A percentile compares a stretch with the other conserved stretches of the same genome.
These are phyloP conservation scores for Patagioenas fasciata DNA, from an alignment of 2,113 vertebrate species.

Conservation along the genomic window DNA sequence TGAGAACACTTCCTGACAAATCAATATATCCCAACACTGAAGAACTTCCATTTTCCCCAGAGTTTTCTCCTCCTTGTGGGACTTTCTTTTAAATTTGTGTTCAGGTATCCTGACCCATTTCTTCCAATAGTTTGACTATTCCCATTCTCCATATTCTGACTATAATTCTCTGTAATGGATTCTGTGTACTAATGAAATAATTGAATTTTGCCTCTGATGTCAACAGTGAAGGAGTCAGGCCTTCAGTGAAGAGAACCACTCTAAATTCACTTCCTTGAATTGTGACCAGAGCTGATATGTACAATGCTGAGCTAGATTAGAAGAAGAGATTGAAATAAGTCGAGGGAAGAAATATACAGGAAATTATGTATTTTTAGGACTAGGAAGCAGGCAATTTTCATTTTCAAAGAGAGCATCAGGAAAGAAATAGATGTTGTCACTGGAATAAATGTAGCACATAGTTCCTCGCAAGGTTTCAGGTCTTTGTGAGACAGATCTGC, in stretches of 20 bases:
- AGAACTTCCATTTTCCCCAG: background rate
- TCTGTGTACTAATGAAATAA: background rate
- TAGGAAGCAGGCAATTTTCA: slow-evolving; percentile 13
- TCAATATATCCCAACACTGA: background rate
- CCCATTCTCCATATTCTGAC: background rate
- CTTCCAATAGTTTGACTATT: background rate
- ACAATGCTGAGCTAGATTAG: background rate
- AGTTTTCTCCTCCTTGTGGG: background rate
- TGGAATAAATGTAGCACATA: slow-evolving; percentile 11
- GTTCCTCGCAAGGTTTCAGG: background rate
- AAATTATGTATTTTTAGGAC: slow-evolving; percentile 28
- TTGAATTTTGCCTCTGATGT: background rate
- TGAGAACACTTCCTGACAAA: background rate
- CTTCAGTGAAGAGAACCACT: background rate
- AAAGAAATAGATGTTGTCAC: slow-evolving; percentile 23
- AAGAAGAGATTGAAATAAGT: slow-evolving; percentile 5
- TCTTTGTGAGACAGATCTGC: slow-evolving; percentile 41
- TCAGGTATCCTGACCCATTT: background rate
- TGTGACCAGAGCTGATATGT: background rate
- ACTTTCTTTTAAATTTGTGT: background rate
- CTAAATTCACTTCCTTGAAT: slow-evolving; percentile 5
- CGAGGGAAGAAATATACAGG: background rate
- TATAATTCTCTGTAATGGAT: background rate
- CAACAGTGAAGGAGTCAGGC: background rate
- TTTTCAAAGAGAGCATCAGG: background rate